Conservation (phyloP, 2,797 vertebrate genomes). For the Vireo griseus region DNA sequence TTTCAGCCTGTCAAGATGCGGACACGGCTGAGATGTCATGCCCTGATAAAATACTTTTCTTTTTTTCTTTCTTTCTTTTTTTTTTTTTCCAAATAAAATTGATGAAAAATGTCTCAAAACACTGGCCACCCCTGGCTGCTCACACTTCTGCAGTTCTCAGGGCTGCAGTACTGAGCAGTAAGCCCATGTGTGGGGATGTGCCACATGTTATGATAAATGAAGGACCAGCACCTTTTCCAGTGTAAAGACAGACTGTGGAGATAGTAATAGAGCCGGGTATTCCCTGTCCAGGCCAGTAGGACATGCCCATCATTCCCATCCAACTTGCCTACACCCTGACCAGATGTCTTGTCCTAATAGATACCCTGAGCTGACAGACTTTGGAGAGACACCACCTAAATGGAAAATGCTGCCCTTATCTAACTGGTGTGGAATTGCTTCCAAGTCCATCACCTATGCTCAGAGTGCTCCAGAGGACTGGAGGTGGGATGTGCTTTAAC, state of each 20-base stretch:
- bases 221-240: background rate
- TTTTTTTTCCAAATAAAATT: background rate
- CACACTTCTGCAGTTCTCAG: background rate
- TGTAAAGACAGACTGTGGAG: background rate
- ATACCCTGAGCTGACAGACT: background rate
- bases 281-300: background rate
- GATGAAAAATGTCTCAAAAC: background rate
- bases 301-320: background rate
- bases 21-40: background rate
- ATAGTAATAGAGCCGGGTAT: rapidly evolving
- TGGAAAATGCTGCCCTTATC: background rate
- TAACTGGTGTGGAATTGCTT: background rate
- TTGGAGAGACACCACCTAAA: rapidly evolving
- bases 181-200: background rate
- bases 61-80: no score
- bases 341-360: rapidly evolving
- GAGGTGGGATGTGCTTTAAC: rapidly evolving
- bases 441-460: background rate
- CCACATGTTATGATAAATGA: rapidly evolving
- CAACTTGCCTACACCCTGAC: rapidly evolving
- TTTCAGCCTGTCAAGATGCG: rapidly evolving
- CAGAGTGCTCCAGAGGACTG: background rate
- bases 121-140: background rate
- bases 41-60: background rate
- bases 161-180: background rate